Conservation (phyloP, 2,113 vertebrate genomes). For the Tapirus terrestris region DNA sequence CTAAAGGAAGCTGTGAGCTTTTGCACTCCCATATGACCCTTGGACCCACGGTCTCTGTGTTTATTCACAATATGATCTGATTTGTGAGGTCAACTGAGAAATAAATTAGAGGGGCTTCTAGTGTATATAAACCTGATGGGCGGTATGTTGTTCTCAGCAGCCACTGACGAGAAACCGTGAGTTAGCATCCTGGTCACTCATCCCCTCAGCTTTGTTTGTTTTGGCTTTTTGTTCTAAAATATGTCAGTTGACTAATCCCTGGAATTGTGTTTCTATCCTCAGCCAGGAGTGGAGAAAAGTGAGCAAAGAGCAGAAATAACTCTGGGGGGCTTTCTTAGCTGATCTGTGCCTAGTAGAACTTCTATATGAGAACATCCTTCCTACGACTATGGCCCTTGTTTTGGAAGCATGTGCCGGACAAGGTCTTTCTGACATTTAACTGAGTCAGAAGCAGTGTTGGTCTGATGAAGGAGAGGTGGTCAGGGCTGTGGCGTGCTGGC, state of each 20-base stretch:
- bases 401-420: background rate
- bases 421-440: background rate
- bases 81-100: background rate
- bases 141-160: background rate
- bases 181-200: background rate
- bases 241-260: background rate
- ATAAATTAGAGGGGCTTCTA: background rate
- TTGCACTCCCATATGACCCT: background rate
- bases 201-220: background rate
- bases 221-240: slow-evolving; percentile 44
- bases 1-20: background rate
- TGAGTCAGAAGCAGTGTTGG: background rate
- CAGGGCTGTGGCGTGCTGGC: background rate
- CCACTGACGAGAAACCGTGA: background rate
- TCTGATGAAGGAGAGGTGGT: background rate
- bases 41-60: background rate
- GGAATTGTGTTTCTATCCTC: background rate
- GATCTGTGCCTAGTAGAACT: background rate
- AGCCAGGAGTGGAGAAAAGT: background rate
- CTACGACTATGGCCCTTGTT: background rate
- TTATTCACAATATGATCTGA: background rate
- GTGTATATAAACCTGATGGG: background rate
- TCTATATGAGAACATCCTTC: background rate
- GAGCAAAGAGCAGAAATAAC: slow-evolving; percentile 42
- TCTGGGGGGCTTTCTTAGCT: background rate